A percentile compares a stretch with the other conserved stretches of the same genome.
Conservation (phyloP, 2,797 vertebrate genomes). For the Heterohyrax brucei region DNA sequence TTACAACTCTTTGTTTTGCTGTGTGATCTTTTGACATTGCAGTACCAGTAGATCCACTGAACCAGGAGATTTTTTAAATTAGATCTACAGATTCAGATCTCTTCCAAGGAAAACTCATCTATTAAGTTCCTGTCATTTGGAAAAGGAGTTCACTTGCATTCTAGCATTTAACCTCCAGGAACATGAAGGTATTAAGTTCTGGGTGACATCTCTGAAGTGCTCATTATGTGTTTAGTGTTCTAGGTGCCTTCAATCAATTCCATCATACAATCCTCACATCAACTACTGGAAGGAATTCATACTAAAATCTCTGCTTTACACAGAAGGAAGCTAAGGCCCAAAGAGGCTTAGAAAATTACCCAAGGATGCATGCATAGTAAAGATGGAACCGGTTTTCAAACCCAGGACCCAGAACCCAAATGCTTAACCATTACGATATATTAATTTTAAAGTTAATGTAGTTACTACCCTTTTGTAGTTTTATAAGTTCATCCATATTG, state of each 20-base stretch:
- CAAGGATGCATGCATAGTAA: background rate
- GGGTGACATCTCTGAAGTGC: background rate
- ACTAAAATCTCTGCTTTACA: background rate
- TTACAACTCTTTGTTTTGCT: background rate
- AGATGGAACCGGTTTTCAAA: background rate
- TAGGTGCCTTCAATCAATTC: background rate
- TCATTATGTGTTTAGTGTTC: background rate
- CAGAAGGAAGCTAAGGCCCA: background rate
- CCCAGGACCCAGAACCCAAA: background rate
- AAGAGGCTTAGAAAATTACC: background rate
- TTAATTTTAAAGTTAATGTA: slow-evolving; percentile 30
- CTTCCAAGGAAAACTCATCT: background rate
- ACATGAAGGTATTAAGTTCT: background rate
- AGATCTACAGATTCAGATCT: slow-evolving; percentile 3
- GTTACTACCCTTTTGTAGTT: background rate
- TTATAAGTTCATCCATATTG: background rate
- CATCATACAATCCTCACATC: background rate
- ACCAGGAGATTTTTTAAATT: background rate
- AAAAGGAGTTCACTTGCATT: background rate
- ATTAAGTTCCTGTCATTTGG: background rate
- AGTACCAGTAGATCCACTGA: background rate
- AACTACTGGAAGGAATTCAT: background rate
- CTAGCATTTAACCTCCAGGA: background rate
- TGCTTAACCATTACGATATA: background rate
- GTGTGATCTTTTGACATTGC: background rate